Evolutionary conservation across 1,140 invertebrate genomes (phyloP), one percentile per base, ranked within the genome.

Genomic region (Lepidotrigona ventralis): DNA sequence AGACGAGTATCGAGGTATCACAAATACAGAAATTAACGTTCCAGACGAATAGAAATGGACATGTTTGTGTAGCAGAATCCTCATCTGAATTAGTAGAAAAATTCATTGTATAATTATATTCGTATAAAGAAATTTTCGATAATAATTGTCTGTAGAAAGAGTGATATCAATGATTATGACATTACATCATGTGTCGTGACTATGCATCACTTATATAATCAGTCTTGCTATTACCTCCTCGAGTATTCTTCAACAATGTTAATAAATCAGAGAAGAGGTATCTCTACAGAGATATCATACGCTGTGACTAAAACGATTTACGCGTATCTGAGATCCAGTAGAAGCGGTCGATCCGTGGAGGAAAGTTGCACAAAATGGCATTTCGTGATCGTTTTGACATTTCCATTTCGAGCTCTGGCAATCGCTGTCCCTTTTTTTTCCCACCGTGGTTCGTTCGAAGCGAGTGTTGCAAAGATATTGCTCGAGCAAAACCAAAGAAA

Each of bases 341-440:
- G n/a, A 56, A 79, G 15, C 21, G 12, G 39, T 39, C 39, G 9
- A 75, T 9, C 23, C 17, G 39, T 11, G 23, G 51, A 19, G 68
- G n/a, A 17, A 80, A 73, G 39, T 73, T 26, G 46, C 15, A 46
- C 11, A 26, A 73, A 80, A 33, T 81, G 87, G 86, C 69, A 68
- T 86, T 17, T 66, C 76, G 81, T 72, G 72, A 86, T 74, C 78
- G 71, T 92, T 89, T 90, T 87, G 88, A 84, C 86, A 90, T 86
- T 82, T 87, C 84, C 71, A 53, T 78, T 79, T 53, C 54, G 21
- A 66, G 63, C 39, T 39, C 14, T 54, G 29, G 56, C 53, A 78
- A 77, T 66, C 68, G 53, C 64, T 64, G 63, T 54, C 39, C 39
- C 39, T 46, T 46, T 46, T 46, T 78, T 71, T 46, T 81, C 66